Evolutionary conservation across 2,113 vertebrate genomes (phyloP).

Genomic region (Tragulus kanchil): DNA sequence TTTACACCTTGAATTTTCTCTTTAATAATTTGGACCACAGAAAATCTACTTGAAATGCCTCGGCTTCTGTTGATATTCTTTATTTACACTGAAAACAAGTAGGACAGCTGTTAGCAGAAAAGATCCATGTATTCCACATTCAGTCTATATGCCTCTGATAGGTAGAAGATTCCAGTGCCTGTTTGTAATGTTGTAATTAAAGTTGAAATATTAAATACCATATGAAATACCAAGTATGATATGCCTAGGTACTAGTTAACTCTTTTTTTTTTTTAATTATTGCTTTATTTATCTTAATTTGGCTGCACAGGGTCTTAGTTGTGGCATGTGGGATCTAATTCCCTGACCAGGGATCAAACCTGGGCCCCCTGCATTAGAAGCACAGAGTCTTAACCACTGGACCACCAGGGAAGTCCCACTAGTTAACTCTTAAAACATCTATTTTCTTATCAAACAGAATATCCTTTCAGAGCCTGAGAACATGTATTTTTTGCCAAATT

Average conservation of each 20-base stretch:
- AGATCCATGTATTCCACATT: background rate
- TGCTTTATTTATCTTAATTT: too few relatives aligned
- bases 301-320: too few relatives aligned
- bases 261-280: background rate
- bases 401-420: background rate
- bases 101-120: background rate
- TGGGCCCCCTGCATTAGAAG: too few relatives aligned
- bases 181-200: conserved; percentile 52
- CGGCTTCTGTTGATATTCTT: conserved; percentile 33
- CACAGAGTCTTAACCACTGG: too few relatives aligned
- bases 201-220: conserved; percentile 41
- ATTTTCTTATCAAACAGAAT: conserved; percentile 24
- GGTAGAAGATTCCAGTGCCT: background rate
- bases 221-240: background rate
- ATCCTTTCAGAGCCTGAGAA: background rate
- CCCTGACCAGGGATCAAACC: too few relatives aligned
- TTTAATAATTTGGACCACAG: conserved; percentile 54
- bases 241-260: background rate
- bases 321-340: too few relatives aligned
- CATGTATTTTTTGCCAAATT: conserved; percentile 56
- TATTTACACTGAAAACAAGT: conserved; percentile 61
- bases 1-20: conserved; percentile 64
- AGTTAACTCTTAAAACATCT: conserved; percentile 21
- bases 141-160: background rate
- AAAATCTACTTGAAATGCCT: conserved; percentile 52